Evolutionary conservation across 2,113 vertebrate genomes (phyloP).

Genomic region (Eclectus roratus): DNA sequence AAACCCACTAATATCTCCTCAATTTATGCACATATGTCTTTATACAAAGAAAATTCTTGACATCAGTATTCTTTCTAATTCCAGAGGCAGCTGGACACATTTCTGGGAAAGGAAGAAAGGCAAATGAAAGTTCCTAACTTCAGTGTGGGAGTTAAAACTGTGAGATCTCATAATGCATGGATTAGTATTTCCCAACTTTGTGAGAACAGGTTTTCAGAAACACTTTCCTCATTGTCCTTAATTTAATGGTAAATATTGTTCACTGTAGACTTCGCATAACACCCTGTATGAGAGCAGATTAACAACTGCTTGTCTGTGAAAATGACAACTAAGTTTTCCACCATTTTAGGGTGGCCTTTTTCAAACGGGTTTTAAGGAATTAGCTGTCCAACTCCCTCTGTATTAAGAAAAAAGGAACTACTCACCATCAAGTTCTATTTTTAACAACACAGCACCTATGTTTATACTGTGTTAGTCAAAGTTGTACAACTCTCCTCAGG

Average conservation of each 20-base stretch:
- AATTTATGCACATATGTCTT: neutral
- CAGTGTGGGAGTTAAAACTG: neutral
- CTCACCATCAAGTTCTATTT: neutral
- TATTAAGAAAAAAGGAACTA: neutral
- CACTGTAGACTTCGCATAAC: neutral
- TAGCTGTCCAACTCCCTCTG: neutral
- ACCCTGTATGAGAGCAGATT: neutral
- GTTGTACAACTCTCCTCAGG: neutral
- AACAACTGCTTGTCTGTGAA: neutral
- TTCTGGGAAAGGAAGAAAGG: neutral
- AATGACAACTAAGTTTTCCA: neutral
- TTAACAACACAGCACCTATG: neutral
- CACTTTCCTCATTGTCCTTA: neutral
- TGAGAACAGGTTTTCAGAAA: neutral
- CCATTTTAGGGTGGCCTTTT: neutral
- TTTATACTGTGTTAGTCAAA: neutral
- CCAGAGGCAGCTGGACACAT: neutral
- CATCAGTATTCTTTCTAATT: neutral
- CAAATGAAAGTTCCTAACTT: neutral
- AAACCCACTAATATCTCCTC: neutral
- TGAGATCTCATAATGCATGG: neutral
- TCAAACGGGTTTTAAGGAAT: neutral
- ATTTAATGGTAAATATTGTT: neutral
- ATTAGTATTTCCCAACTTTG: neutral
- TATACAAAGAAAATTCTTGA: neutral